A percentile compares a stretch with the other conserved stretches of the same genome.
Evolutionary conservation across 2,888 invertebrate species (phyloP).

Genomic region (Drosophila hamatofila): DNA sequence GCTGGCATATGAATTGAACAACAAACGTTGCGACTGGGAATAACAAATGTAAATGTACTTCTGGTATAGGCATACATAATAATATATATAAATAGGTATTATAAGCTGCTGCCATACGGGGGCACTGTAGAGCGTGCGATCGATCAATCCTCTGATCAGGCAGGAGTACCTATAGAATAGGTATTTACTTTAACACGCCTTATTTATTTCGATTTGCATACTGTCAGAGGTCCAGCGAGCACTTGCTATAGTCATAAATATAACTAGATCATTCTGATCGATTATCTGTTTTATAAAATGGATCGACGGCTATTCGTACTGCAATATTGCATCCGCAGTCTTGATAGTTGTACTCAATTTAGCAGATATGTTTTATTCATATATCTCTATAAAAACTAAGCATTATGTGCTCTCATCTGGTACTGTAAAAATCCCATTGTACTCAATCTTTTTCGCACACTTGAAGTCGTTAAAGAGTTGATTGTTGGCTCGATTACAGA

Average conservation of each 20-base stretch:
- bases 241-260: constrained; percentile 1
- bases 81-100: neutral
- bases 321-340: neutral
- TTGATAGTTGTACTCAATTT: neutral
- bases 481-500: constrained; percentile 22
- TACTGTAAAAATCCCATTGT: neutral
- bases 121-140: constrained; percentile 26
- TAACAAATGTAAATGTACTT: constrained; percentile 49
- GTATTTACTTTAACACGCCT: neutral
- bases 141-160: constrained; percentile 16
- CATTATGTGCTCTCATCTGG: neutral
- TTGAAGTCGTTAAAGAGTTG: neutral
- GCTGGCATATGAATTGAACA: constrained; percentile 59
- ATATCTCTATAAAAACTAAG: neutral
- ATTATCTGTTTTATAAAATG: neutral
- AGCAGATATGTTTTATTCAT: neutral
- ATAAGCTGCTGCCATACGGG: constrained; percentile 9
- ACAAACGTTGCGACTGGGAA: constrained; percentile 55
- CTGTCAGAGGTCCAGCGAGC: neutral
- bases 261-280: neutral
- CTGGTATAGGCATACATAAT: constrained; percentile 28
- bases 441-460: constrained; percentile 22
- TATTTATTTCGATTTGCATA: constrained; percentile 6
- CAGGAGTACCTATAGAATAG: constrained; percentile 14
- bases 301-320: neutral